Evolutionary conservation across 2,113 vertebrate genomes (phyloP), one percentile per base, ranked within the genome.

Genomic region (Tor tambroides): DNA sequence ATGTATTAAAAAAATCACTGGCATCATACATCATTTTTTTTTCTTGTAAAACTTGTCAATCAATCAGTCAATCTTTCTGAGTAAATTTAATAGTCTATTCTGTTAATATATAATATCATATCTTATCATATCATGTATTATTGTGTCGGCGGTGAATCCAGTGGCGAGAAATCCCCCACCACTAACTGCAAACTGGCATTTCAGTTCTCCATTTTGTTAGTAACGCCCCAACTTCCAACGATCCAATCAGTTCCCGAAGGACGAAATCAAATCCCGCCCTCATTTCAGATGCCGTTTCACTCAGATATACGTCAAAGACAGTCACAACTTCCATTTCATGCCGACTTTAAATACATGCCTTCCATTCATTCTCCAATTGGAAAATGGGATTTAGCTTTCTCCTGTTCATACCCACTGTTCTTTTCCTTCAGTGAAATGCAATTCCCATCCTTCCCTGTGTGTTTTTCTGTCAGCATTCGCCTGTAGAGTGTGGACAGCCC

Each of bases 391-490:
- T 83, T 54, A 54, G 65, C 54, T 72, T 82, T 72, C 26, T 84
- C 51, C 65, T 35, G 49, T 80, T 63, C 21, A 79, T 75, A 46
- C 71, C 51, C 83, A 72, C 74, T 83, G 41, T 41, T 89, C 63
- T 63, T 83, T 78, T 87, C 80, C 86, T 83, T 87, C 79, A 87
- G 12, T 86, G 74, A 83, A 86, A 89, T 82, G 82, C 56, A 61
- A 49, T 82, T 61, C 32, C 65, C 78, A 80, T 80, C 80, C 67
- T 87, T 83, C 84, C 79, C 80, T 51, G 23, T 71, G 83, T 80
- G 86, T 85, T 75, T 80, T 78, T 88, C 89, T 65, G 84, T 88
- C 89, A 89, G 72, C 89, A 76, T 83, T 71, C 65, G 67, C 15
- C 84, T 46, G 80, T 4, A 41, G 65, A 86, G 89, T 69, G 89